phyloP scores from a whole-genome alignment of 2,888 invertebrate genomes.

The Matsumyia berberina region DNA sequence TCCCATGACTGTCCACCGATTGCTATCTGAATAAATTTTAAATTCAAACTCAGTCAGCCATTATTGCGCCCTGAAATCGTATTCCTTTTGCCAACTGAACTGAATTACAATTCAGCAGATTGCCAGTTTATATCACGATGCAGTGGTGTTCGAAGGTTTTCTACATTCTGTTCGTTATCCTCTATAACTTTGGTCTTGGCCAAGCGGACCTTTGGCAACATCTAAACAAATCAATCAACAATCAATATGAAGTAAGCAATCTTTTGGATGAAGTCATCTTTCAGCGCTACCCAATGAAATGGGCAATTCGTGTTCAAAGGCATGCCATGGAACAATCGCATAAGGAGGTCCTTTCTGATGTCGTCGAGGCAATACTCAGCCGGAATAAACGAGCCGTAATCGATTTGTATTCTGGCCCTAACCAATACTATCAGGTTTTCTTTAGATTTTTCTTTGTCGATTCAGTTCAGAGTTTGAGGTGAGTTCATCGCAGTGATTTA shows the following conservation, averaged over 20 bases:
- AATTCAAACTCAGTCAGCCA: too few species aligned
- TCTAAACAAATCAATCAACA: not conserved
- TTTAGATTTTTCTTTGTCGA: not conserved
- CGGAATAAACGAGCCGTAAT: not conserved
- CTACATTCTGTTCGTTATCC: too few species aligned
- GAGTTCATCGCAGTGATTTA: not conserved
- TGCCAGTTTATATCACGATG: not conserved
- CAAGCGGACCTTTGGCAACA: not conserved
- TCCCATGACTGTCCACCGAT: too few species aligned
- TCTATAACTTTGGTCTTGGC: not conserved
- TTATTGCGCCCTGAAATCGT: too few species aligned
- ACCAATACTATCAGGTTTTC: not conserved
- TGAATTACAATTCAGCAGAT: too few species aligned
- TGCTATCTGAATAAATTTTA: too few species aligned
- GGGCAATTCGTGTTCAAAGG: not conserved
- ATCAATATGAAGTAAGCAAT: not conserved
- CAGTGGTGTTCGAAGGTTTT: not conserved
- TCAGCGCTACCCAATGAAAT: too few species aligned
- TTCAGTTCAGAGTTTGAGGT: not conserved
- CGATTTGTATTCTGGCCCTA: not conserved
- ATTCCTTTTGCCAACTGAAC: too few species aligned
- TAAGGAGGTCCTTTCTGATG: not conserved
- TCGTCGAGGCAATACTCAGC: not conserved
- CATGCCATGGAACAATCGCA: not conserved
- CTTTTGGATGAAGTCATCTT: not conserved